Evolutionary conservation across 2,888 invertebrate genomes (phyloP), one percentile per base, ranked within the genome.

Genomic region (Oscheius myriophilus): DNA sequence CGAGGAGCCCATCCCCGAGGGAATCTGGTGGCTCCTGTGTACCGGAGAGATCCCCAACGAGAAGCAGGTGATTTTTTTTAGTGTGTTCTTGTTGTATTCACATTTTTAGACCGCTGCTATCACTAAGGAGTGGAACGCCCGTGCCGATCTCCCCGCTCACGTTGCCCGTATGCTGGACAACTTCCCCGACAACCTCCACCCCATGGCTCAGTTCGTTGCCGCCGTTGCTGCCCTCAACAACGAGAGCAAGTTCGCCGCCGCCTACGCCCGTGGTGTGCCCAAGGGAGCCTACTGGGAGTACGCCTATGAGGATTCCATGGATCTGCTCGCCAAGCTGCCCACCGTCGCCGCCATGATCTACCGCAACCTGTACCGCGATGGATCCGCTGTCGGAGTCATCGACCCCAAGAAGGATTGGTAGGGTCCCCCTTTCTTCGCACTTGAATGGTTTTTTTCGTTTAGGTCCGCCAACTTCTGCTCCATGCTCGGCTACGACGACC

Each of bases 261-360:
- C 95, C 0, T 96, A 96, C 88, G 88, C 91, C 16, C 91, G 92
- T 77, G 95, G 95, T 52, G 93, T 94, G 0, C 92, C 71, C 25
- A 80, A 80, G 72, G 66, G 72, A 52, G 72, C 92, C 84, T 95
- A 94, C 87, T 96, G 96, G 96, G 84, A 84, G 70, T 81, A 81
- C 72, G 80, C 78, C 41, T 75, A 76, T 61, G 77, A 74, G 88
- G 96, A 96, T 88, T 90, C 93, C 18, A 95, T 96, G 93, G 93
- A 95, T 88, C 89, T 96, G 83, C 94, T 96, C 86, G 95, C 95
- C 61, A 95, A 96, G 88, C 89, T 96, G 86, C 95, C 96, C 0
- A 94, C 94, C 25, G 91, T 96, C 21, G 96, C 95, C 0, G 94
- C 96, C 18, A 93, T 93, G 18, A 95, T 96, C 86, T 96, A 96